Conservation (phyloP, 2,113 vertebrate species). For the Centrocercus urophasianus region DNA sequence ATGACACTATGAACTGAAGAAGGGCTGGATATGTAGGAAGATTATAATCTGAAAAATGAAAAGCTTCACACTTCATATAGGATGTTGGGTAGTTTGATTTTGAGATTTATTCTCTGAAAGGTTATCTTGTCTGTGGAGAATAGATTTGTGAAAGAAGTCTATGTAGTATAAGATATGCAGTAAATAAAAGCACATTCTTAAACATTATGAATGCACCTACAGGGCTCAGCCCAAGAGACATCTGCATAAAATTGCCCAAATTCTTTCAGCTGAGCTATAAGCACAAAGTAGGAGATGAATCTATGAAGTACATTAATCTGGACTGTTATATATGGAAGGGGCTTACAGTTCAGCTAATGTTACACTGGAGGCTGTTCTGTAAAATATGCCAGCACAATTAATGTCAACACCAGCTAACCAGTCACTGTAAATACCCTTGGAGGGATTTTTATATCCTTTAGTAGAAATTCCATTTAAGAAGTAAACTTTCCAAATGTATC, state of each 20-base stretch:
- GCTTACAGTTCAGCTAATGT: slow-evolving; percentile 56
- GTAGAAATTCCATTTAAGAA: slow-evolving; percentile 56
- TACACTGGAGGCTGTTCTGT: slow-evolving; percentile 54
- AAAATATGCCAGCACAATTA: slow-evolving; percentile 66
- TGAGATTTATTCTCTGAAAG: neutral
- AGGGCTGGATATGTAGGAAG: too few relatives aligned
- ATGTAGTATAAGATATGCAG: neutral
- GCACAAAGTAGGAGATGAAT: neutral
- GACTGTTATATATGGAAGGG: slow-evolving; percentile 33
- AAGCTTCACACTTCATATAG: neutral
- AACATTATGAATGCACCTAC: neutral
- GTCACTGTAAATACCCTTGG: slow-evolving; percentile 53
- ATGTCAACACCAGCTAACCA: slow-evolving; percentile 61
- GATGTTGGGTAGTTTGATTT: neutral
- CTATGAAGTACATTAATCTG: slow-evolving; percentile 36
- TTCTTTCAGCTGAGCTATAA: neutral
- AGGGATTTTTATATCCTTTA: slow-evolving; percentile 50
- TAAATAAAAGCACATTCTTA: slow-evolving; percentile 45
- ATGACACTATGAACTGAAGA: too few relatives aligned
- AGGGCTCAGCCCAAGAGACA: neutral
- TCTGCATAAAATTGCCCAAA: slow-evolving; percentile 19
- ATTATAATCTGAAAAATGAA: too few relatives aligned
- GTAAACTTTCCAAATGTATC: slow-evolving; percentile 55
- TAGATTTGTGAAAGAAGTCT: neutral
- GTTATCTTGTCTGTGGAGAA: neutral